A percentile compares a stretch with the other conserved stretches of the same genome.
Conservation (phyloP, 2,113 vertebrate genomes). For the Rhinopomastus cyanomelas region DNA sequence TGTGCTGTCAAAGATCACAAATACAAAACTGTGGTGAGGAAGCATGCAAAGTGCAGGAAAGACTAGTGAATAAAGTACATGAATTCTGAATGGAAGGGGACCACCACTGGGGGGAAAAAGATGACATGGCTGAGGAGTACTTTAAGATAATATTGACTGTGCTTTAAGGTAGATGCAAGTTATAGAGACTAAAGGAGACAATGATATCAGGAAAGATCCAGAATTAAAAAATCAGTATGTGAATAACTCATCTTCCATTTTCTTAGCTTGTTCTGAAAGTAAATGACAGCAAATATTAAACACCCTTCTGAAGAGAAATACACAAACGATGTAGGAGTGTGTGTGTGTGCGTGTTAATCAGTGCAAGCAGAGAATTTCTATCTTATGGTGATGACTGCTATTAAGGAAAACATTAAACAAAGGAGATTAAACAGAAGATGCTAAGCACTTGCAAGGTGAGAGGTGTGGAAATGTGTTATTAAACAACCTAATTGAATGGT, state of each 20-base stretch:
- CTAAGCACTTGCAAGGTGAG: background rate
- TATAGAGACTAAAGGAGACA: background rate
- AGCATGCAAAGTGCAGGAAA: background rate
- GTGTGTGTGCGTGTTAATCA: background rate
- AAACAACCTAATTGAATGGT: background rate
- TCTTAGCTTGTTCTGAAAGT: background rate
- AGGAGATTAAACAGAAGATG: background rate
- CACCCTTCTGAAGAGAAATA: background rate
- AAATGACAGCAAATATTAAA: background rate
- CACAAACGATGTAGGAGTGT: background rate
- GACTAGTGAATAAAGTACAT: background rate
- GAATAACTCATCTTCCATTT: background rate
- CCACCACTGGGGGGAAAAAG: background rate
- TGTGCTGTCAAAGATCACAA: background rate
- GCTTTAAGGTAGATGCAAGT: background rate
- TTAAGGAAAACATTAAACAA: background rate
- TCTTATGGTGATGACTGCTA: background rate
- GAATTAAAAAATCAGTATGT: background rate
- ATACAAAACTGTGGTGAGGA: background rate
- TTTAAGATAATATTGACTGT: background rate
- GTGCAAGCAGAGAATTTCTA: background rate
- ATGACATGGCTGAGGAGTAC: background rate
- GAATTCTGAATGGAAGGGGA: background rate
- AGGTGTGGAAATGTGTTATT: background rate
- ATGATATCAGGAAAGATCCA: fast-evolving